Evolutionary conservation across 1,140 invertebrate genomes (phyloP).

Genomic region (Aleiodes sp.): DNA sequence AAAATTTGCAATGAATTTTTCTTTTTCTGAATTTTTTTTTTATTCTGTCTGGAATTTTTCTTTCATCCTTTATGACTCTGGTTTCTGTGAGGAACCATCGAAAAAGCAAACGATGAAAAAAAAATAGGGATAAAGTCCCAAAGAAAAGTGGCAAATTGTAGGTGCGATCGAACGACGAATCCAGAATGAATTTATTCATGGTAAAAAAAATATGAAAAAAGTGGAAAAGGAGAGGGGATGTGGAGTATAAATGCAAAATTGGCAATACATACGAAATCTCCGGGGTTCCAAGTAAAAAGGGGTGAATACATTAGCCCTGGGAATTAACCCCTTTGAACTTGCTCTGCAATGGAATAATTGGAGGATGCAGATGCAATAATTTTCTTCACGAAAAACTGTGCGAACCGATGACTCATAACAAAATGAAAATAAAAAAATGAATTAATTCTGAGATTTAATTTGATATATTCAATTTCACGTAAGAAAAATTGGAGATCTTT

Average conservation of each 20-base stretch:
- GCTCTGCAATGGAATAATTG: slow-evolving; percentile 61
- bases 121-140: slow-evolving; percentile 9
- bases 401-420: not conserved
- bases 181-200: slow-evolving; percentile 47
- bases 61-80: not conserved
- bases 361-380: slow-evolving; percentile 50
- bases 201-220: not conserved
- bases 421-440: too few species aligned
- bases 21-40: not conserved
- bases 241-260: slow-evolving; percentile 65
- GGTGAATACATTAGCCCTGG: slow-evolving; percentile 65
- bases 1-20: not conserved
- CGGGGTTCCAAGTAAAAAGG: slow-evolving; percentile 66
- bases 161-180: slow-evolving; percentile 44
- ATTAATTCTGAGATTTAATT: slow-evolving; percentile 41
- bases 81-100: not conserved
- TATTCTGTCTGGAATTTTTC: not conserved
- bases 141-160: slow-evolving; percentile 39
- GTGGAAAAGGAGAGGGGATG: slow-evolving; percentile 35
- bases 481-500: not conserved
- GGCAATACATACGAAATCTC: slow-evolving; percentile 67
- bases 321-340: slow-evolving; percentile 66
- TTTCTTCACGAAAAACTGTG: not conserved
- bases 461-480: not conserved
- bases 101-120: slow-evolving; percentile 23